Percentiles rank a stretch among this genome's conserved stretches.
These are phyloP conservation scores for Darevskia mixta DNA, from an alignment of 2,797 vertebrate genomes.

Conservation along the genomic window DNA sequence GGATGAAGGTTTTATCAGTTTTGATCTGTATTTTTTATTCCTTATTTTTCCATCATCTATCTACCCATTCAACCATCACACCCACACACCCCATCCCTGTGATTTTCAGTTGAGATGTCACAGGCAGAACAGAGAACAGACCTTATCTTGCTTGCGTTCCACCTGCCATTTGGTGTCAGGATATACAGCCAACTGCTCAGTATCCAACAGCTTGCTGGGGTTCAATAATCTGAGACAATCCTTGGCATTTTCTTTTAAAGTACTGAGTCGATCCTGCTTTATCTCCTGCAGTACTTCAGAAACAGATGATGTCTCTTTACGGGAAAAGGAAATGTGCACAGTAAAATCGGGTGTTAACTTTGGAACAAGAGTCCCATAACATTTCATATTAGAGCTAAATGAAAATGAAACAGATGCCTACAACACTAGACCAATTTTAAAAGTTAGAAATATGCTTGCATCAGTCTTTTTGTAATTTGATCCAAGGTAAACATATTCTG, in stretches of 20 bases:
- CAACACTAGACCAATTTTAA: background rate
- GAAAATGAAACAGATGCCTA: background rate
- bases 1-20: background rate
- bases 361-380: background rate
- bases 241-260: constrained; percentile 21
- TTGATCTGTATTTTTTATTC: background rate
- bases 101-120: background rate
- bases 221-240: constrained; percentile 11
- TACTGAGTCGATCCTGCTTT: constrained; percentile 21
- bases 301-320: constrained; percentile 5
- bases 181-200: constrained; percentile 11
- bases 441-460: background rate
- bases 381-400: background rate
- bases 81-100: background rate
- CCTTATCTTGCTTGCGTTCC: constrained; percentile 27
- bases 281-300: constrained; percentile 13
- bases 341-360: background rate
- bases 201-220: background rate
- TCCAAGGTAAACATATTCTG: background rate
- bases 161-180: constrained; percentile 39
- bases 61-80: background rate
- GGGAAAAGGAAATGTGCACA: background rate
- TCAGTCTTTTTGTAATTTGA: background rate
- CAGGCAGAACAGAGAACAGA: background rate
- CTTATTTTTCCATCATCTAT: background rate